These are phyloP conservation scores for Ginglymostoma cirratum DNA, from an alignment of 2,113 vertebrate genomes.

Conservation along the genomic window DNA sequence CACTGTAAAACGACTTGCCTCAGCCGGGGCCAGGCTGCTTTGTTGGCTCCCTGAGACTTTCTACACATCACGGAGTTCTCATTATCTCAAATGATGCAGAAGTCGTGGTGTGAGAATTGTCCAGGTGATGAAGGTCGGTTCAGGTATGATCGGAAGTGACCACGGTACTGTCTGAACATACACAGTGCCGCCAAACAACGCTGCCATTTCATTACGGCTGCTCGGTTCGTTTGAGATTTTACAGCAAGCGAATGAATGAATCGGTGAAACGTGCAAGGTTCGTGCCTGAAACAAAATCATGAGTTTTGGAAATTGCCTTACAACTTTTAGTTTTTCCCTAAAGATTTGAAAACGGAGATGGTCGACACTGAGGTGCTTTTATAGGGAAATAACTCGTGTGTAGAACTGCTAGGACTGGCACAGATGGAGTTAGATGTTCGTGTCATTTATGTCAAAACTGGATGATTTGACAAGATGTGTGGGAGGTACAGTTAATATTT, in stretches of 20 bases:
- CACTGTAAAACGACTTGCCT: not conserved
- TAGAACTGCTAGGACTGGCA: not conserved
- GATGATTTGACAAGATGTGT: not conserved
- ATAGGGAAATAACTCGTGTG: not conserved
- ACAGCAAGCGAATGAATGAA: slow-evolving; percentile 13
- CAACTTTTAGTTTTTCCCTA: not conserved
- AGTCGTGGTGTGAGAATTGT: not conserved
- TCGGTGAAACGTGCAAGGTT: not conserved
- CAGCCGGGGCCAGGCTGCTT: not conserved
- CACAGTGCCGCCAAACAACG: not conserved
- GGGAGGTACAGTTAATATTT: not conserved
- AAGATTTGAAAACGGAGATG: not conserved
- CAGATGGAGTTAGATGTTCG: not conserved
- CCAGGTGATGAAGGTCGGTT: not conserved
- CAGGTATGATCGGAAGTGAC: not conserved
- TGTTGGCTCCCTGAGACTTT: not conserved
- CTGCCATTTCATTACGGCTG: not conserved
- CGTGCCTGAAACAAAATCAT: not conserved
- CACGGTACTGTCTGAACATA: not conserved
- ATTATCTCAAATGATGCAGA: not conserved
- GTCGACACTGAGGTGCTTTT: not conserved
- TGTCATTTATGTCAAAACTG: not conserved
- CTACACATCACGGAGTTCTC: not conserved
- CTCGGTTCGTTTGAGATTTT: slow-evolving; percentile 36
- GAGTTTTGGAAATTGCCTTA: not conserved